Conservation (phyloP, 1,140 invertebrate genomes). For the Pissodes strobi region DNA sequence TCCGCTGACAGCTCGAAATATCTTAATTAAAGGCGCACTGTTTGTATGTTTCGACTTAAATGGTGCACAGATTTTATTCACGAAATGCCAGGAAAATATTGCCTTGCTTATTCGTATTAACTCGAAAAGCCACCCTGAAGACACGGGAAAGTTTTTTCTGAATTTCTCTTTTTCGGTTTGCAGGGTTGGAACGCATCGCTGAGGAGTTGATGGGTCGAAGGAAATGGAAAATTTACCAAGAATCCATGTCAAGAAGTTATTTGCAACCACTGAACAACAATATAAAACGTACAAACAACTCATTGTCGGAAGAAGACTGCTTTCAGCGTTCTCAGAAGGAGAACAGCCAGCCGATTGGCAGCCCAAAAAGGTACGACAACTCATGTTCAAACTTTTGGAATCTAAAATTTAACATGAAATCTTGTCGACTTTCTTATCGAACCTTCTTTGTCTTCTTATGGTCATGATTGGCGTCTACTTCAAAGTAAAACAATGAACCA, state of each 20-base stretch:
- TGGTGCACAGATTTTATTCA: too few species aligned
- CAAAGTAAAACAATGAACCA: too few species aligned
- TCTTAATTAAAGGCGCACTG: conserved; percentile 5
- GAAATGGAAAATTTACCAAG: conserved; percentile 91
- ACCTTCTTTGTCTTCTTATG: too few species aligned
- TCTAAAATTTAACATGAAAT: too few species aligned
- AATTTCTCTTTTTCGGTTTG: conserved; percentile 11
- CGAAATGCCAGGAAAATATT: too few species aligned
- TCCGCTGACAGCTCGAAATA: not conserved
- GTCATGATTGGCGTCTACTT: too few species aligned
- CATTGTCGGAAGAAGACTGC: conserved; percentile 45
- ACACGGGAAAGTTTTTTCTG: too few species aligned
- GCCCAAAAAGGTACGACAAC: conserved; percentile 39
- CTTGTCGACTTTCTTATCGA: too few species aligned
- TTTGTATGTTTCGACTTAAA: too few species aligned
- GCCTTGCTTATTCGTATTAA: too few species aligned
- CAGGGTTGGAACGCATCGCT: conserved; percentile 93
- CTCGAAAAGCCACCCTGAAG: too few species aligned
- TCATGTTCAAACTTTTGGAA: too few species aligned
- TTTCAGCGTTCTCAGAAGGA: conserved; percentile 42
- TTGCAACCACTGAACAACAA: conserved; percentile 56
- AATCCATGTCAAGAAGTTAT: conserved; percentile 71
- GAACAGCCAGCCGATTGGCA: conserved; percentile 40
- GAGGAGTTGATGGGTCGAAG: conserved; percentile 93
- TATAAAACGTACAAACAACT: conserved; percentile 47